Base-by-base conservation (phyloP, 2,888 invertebrate species). In the Julus scanicus region DNA sequence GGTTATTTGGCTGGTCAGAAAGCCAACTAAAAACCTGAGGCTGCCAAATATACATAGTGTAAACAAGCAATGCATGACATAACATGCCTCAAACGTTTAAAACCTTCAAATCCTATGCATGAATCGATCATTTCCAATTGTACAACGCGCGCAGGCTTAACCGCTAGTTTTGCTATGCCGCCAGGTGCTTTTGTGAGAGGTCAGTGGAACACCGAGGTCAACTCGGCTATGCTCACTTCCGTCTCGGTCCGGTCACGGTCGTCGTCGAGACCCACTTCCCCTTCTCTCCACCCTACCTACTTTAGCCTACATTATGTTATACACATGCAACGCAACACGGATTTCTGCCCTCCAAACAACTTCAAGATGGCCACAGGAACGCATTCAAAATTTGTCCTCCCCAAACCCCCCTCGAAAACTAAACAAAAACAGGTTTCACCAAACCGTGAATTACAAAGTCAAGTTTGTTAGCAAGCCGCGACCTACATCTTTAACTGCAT, bases 121-220 rank as follows among this genome's bases (percentile, higher is more conserved):
- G 53, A 63, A n/a, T 63, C 63, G n/a, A 63, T 63, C 3, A n/a
- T 20, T 63, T 63, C n/a, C 63, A 63, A 63, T 63, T 63, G 20
- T n/a, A 0, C 1, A n/a, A n/a, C 1, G 1, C 63, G 63, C n/a
- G n/a, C 63, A 6, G 63, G 63, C 63, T 63, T 63, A n/a, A 53
- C 53, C 17, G 17, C 6, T 53, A 53, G 53, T 53, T 17, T 11
- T 13, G 63, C 8, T 63, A 17, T 63, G 63, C 63, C 17, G 63
- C 63, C 63, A 63, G 63, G 63, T 63, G 63, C 4, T 63, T 63
- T 17, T 17, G 84, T 11, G 84, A 84, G 84, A 84, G 84, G 84
- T 84, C 84, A 84, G 84, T 84, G 44, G 84, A 84, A 84, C 84
- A 44, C 17, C 40, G 84, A 84, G 84, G 84, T 44, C 84, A 84